Base-by-base conservation (phyloP, 2,797 vertebrate species). In the Sebastolobus alascanus region DNA sequence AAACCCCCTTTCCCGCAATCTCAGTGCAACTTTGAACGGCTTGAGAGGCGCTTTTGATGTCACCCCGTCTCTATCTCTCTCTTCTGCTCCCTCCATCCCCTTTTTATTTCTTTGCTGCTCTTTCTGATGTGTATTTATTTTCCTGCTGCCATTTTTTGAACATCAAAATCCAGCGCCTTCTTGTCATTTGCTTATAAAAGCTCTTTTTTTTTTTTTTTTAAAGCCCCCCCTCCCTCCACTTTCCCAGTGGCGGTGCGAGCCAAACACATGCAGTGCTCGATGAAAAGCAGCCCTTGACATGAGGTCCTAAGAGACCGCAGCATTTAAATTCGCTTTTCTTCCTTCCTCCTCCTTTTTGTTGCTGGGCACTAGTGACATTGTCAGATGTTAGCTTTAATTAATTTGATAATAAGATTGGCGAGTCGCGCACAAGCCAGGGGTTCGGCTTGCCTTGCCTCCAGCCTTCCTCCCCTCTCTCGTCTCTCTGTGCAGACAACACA, bases 361-460 rank as follows among this genome's bases (percentile, higher is more conserved):
- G 94, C 96, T 93, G 96, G 96, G 96, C 97, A 98, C 97, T 96
- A 97, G 96, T 97, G 97, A 98, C 97, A 98, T 98, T 98, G 97
- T 99, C 98, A 99, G 97, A 98, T 97, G 97, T 97, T 97, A 94
- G 96, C 97, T 99, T 99, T 99, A 99, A 99, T 99, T 99, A 99
- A 99, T 97, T 98, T 97, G 97, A 99, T 98, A 99, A 99, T 98
- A 97, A 98, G 97, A 97, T 95, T 96, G 97, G 96, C 95, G 96
- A 95, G 96, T 95, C 94, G 83, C 96, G 95, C 94, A 93, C 96
- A 93, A 96, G 96, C 96, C 94, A 94, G 93, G 93, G 91, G 94
- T 96, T 93, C 93, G 93, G 95, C 94, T 95, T 90, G 94, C 94
- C 94, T 94, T 82, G 93, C 95, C 96, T 94, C 92, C 94, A 91